These are phyloP conservation scores for Drosophila kambysellisi DNA, from an alignment of 2,888 invertebrate species.

Conservation along the genomic window DNA sequence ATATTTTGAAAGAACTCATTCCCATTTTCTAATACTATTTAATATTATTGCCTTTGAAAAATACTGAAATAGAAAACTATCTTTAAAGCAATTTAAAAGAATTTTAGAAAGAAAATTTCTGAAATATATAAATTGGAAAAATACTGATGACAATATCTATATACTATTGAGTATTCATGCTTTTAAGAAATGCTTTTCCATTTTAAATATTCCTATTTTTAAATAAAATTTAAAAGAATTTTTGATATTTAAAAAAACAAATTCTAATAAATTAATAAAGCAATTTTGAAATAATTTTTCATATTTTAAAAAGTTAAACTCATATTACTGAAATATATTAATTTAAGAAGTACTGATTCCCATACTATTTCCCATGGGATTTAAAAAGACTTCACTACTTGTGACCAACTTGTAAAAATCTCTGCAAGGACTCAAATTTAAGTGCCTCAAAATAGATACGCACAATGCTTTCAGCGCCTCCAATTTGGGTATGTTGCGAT, in stretches of 20 bases:
- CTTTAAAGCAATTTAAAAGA: too few species aligned
- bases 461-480: slow-evolving; percentile 84
- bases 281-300: background rate
- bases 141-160: too few species aligned
- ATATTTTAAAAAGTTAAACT: background rate
- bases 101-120: too few species aligned
- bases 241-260: background rate
- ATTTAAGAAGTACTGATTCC: background rate
- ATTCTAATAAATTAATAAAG: background rate
- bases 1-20: too few species aligned
- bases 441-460: slow-evolving; percentile 32
- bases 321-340: background rate
- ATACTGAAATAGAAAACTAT: background rate
- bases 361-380: background rate
- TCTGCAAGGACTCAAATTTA: background rate
- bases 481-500: slow-evolving; percentile 84
- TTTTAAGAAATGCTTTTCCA: too few species aligned
- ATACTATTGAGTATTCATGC: too few species aligned
- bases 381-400: too few species aligned
- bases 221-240: background rate
- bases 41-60: background rate
- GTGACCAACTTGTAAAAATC: background rate
- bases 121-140: too few species aligned
- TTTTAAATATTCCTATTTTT: too few species aligned
- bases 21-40: too few species aligned